Evolutionary conservation across 2,113 vertebrate genomes (phyloP), one percentile per base, ranked within the genome.

Genomic region (Nothobranchius kuhntae): DNA sequence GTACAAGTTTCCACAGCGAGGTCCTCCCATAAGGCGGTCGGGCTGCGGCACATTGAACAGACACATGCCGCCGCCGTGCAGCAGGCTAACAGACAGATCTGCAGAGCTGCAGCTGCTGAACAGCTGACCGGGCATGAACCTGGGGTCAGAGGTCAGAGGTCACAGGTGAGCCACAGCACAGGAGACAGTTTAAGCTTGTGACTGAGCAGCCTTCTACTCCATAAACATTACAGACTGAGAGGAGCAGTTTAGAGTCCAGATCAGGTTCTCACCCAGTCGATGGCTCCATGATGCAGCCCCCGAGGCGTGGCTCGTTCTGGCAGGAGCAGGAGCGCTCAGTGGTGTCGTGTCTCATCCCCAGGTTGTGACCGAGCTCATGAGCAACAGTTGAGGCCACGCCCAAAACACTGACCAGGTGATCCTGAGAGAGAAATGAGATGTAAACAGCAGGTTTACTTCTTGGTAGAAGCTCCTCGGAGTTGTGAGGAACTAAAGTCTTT

Each of bases 301-400:
- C 95, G 14, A 94, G 89, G 0, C 93, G 93, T 0, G 84, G 84
- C 0, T 95, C 94, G 6, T 72, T 93, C 13, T 90, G 90, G 44
- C 96, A 95, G 2, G 85, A 67, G 10, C 96, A 98, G 67, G 54
- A 82, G 2, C 93, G 93, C 0, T 93, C 89, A 0, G 86, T 9
- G 0, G 90, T 65, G 73, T 96, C 95, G 0, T 99, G 96, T 55
- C 78, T 92, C 90, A 99, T 93, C 56, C 97, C 97, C 65, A 99
- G 87, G 85, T 96, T 98, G 81, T 99, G 97, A 6, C 97, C 97
- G 0, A 99, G 84, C 78, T 98, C 95, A 1, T 99, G 97, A 0
- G 96, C 96, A 0, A 98, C 88, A 0, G 96, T 97, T 69, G 97
- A 96, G 4, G 96, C 95, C 0, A 98, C 83, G 0, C 94, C 95